Conservation (phyloP, 2,113 vertebrate species). For the Marcusenius ussheri region DNA sequence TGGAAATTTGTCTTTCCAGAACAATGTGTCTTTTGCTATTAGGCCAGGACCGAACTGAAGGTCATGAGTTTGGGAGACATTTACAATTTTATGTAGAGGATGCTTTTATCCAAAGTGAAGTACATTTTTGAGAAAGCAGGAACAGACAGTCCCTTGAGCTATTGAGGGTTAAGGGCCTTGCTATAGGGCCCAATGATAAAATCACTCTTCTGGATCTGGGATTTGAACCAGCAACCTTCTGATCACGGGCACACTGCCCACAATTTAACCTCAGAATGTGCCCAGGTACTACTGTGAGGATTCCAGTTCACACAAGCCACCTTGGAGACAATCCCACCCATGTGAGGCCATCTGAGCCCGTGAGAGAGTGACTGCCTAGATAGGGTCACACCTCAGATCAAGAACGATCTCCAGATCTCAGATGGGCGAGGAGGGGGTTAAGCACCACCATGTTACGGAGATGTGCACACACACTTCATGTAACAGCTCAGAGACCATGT, state of each 20-base stretch:
- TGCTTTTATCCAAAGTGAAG: not conserved
- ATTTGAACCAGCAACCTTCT: not conserved
- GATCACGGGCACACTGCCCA: not conserved
- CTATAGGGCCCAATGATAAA: not conserved
- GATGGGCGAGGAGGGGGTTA: not conserved
- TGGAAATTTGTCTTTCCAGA: not conserved
- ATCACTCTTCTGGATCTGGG: not conserved
- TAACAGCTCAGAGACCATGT: not conserved
- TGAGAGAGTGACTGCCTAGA: not conserved
- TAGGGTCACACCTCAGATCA: not conserved
- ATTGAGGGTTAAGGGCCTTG: not conserved
- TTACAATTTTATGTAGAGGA: not conserved
- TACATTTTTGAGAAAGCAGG: not conserved
- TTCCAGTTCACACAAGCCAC: not conserved
- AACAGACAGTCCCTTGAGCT: not conserved
- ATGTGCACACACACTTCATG: not conserved
- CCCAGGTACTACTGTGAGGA: not conserved
- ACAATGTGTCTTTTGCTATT: not conserved
- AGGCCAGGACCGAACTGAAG: not conserved
- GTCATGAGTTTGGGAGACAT: not conserved
- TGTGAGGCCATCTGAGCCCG: not conserved
- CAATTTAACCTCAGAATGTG: not conserved
- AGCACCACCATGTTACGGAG: not conserved
- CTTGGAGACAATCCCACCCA: not conserved
- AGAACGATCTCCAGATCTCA: not conserved